A percentile compares a stretch with the other conserved stretches of the same genome.
Evolutionary conservation across 1,140 invertebrate species (phyloP).

Genomic region (Caenorhabditis latens): DNA sequence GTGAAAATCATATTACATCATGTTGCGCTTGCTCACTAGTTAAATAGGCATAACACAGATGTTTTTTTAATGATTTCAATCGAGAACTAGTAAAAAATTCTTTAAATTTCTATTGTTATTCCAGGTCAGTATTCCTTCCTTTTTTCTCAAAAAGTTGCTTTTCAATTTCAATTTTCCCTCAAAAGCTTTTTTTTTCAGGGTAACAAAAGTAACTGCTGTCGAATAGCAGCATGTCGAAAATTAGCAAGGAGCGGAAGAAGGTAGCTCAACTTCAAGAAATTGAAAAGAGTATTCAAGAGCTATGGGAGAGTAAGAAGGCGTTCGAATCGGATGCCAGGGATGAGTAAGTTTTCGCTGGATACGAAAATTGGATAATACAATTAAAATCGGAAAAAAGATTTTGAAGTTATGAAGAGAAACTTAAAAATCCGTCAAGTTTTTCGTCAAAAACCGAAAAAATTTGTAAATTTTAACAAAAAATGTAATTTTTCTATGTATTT

Average conservation of each 20-base stretch:
- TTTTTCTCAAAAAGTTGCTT: no score
- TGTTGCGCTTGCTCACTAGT: neutral
- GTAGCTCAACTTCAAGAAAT: conserved; percentile 72
- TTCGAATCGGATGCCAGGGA: conserved; percentile 73
- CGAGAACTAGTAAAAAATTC: no score
- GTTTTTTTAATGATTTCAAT: no score
- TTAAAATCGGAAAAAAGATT: neutral
- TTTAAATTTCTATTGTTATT: no score
- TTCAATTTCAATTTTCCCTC: no score
- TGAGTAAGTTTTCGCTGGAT: conserved; percentile 50
- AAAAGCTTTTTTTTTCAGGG: conserved; percentile 1
- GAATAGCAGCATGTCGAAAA: conserved; percentile 30
- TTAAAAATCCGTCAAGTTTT: no score
- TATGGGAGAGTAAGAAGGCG: conserved; percentile 72
- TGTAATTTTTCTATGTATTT: no score
- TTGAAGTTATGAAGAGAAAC: no score
- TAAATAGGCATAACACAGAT: neutral
- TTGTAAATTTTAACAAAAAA: no score
- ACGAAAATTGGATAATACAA: neutral
- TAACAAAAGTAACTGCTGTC: neutral
- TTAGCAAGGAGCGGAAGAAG: conserved; percentile 73
- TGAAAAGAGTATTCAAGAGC: conserved; percentile 72
- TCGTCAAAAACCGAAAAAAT: no score
- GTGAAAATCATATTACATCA: conserved; percentile 15
- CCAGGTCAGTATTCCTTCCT: no score